Evolutionary conservation across 2,888 invertebrate genomes (phyloP), one percentile per base, ranked within the genome.

Genomic region (Synanthedon formicaeformis): DNA sequence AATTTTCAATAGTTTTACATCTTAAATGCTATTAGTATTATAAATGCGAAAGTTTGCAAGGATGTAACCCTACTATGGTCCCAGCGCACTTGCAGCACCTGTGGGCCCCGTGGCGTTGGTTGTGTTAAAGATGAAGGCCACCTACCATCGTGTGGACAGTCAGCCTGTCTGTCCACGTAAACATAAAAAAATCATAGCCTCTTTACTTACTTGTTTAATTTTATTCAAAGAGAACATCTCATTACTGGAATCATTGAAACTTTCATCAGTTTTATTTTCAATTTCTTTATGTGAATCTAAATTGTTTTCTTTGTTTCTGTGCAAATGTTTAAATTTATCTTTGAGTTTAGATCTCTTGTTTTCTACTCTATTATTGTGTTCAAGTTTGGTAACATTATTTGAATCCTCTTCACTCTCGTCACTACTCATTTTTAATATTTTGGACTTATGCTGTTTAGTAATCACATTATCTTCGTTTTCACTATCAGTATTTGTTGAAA

Each of bases 181-280:
- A 27, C 6, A 11, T 13, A 13, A 6, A 41, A 41, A 41, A 13
- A 41, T n/a, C 11, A 12, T 41, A 41, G 13, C 13, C 11, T 41
- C 3, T 41, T 8, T 12, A 49, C 56, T 56, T 60, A 83, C 85
- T 71, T 78, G 64, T 67, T 78, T 79, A 27, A 82, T 77, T 61
- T 69, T 69, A 11, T 69, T 64, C 57, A 72, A 66, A n/a, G 73
- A 72, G 50, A 64, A 57, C 27, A 61, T 62, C 56, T 71, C 71
- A 60, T 58, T 60, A 50, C 63, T 58, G 52, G 72, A 70, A 40
- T 49, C 56, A 45, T 45, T 13, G 8, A 13, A 45, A 45, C 45
- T 5, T 45, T n/a, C 56, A 16, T 56, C 58, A 54, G 45, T 56
- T 5, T 54, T 55, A 13, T 53, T 57, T n/a, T 59, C 56, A 50